Evolutionary conservation across 1,140 invertebrate genomes (phyloP).

Genomic region (Drosophila nasuta): DNA sequence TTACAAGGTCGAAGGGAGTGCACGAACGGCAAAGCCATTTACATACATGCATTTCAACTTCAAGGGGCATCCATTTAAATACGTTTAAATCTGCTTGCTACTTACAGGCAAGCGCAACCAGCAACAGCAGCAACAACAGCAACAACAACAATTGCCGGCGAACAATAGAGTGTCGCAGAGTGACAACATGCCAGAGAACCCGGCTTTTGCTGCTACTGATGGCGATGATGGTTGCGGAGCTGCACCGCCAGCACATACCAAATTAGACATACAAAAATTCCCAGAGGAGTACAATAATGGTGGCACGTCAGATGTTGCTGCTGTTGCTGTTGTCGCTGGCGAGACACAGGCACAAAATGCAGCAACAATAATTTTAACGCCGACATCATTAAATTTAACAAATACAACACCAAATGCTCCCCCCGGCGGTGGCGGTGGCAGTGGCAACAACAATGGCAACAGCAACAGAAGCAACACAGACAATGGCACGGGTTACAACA

Average conservation of each 20-base stretch:
- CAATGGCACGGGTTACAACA: slow-evolving; percentile 15
- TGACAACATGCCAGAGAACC: slow-evolving; percentile 67
- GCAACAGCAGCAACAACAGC: slow-evolving; percentile 43
- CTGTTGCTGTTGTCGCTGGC: slow-evolving; percentile 1
- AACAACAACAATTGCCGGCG: slow-evolving; percentile 40
- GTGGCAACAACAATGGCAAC: slow-evolving; percentile 26
- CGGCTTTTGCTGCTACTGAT: slow-evolving; percentile 3
- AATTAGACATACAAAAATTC: slow-evolving; percentile 81
- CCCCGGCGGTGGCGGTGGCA: slow-evolving; percentile 15
- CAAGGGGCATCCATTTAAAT: slow-evolving; percentile 59
- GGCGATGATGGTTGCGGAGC: slow-evolving; percentile 29
- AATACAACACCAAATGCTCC: slow-evolving; percentile 71
- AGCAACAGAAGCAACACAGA: neutral
- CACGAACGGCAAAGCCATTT: neutral
- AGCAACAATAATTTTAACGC: slow-evolving; percentile 83
- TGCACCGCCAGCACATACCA: slow-evolving; percentile 57
- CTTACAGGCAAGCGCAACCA: slow-evolving; percentile 62
- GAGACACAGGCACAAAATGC: slow-evolving; percentile 60
- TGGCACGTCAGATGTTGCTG: slow-evolving; percentile 41
- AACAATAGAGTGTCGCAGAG: slow-evolving; percentile 37
- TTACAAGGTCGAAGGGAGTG: slow-evolving; percentile 22
- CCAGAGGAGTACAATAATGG: slow-evolving; percentile 62
- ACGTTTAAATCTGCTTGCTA: slow-evolving; percentile 58
- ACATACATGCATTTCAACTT: slow-evolving; percentile 3
- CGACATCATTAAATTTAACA: slow-evolving; percentile 84